These are phyloP conservation scores for Calliphora vomitoria DNA, from an alignment of 2,888 invertebrate genomes.

Conservation along the genomic window DNA sequence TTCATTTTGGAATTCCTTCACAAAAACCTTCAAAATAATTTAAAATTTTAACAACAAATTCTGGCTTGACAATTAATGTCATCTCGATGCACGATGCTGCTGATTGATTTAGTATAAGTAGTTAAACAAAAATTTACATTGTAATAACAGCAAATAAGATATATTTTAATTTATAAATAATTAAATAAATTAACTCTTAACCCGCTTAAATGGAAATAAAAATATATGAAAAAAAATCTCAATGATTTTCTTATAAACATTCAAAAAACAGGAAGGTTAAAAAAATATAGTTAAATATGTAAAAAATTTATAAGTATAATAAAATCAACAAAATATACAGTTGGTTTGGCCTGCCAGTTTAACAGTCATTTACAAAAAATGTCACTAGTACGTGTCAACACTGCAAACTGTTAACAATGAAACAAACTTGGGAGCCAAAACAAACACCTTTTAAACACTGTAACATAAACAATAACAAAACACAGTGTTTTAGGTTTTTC, in stretches of 20 bases:
- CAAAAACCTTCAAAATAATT: neutral
- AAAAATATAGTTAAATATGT: slow-evolving; percentile 13
- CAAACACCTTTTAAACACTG: slow-evolving; percentile 3
- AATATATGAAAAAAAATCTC: neutral
- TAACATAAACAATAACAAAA: neutral
- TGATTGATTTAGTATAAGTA: slow-evolving; percentile 18
- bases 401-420: slow-evolving; percentile 11
- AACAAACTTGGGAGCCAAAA: neutral
- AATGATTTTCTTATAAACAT: slow-evolving; percentile 33
- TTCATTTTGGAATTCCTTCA: no score
- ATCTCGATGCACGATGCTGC: neutral
- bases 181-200: slow-evolving; percentile 23
- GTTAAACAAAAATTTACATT: slow-evolving; percentile 14
- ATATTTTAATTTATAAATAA: slow-evolving; percentile 17
- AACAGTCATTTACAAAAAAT: slow-evolving; percentile 16
- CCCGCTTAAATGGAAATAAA: slow-evolving; percentile 32
- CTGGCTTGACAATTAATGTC: neutral
- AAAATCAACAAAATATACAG: neutral
- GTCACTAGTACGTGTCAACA: slow-evolving; percentile 53
- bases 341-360: slow-evolving; percentile 3
- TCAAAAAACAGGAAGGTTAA: slow-evolving; percentile 54
- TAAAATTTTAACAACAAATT: neutral
- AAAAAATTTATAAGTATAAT: slow-evolving; percentile 11
- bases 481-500: neutral
- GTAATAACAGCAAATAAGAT: neutral